Evolutionary conservation across 2,888 invertebrate genomes (phyloP), one percentile per base, ranked within the genome.

Genomic region (Strigamia transsilvanica): DNA sequence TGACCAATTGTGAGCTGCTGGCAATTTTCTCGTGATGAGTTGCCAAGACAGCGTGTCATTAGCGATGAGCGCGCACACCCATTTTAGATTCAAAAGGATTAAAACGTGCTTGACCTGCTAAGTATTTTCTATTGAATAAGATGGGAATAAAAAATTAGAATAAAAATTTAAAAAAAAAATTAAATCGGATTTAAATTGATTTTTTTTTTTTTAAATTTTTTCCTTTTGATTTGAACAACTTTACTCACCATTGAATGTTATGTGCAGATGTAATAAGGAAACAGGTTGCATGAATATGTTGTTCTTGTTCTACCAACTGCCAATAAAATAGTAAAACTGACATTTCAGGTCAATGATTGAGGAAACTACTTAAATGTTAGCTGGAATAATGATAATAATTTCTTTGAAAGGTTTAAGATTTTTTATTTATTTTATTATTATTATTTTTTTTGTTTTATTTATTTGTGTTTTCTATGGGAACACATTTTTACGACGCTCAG

Each of bases 21-120:
- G 73, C 73, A 73, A 73, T 73, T 73, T 73, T 73, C 73, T 73
- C 73, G 73, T 73, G 73, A 73, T 73, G 73, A 73, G 73, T 73
- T 73, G 73, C 73, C 73, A 73, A 73, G 73, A 73, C 73, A 73
- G 73, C 73, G 73, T 73, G 73, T 73, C 73, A 73, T 73, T 73
- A 73, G 15, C 73, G 73, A 73, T 73, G 73, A 73, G 73, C 32
- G 73, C 32, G 73, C 73, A 73, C 73, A 73, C 73, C 73, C 73
- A 73, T 73, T 73, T 73, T 73, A 32, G 73, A 73, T 73, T 73
- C 73, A 73, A 73, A 38, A 73, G 73, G 73, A 73, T 73, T 73
- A 73, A 73, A 73, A 73, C 73, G 73, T 73, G 73, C 73, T 73
- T 73, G 73, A 73, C 73, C 73, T 73, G 73, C 32, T 73, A 73